A percentile compares a stretch with the other conserved stretches of the same genome.
Conservation (phyloP, 2,888 invertebrate species). For the Agriopis aurantiaria region DNA sequence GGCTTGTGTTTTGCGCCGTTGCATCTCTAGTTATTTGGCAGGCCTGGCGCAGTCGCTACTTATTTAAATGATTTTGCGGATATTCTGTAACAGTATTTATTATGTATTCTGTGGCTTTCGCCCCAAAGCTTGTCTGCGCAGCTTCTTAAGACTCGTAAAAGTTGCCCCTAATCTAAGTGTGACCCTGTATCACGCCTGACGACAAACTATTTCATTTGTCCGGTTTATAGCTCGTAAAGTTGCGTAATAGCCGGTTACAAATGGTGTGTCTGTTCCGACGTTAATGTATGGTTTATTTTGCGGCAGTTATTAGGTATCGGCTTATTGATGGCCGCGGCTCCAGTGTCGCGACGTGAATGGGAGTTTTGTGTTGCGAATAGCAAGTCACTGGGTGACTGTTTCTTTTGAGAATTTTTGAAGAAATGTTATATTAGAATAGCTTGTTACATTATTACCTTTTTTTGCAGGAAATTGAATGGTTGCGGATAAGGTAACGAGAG, state of each 20-base stretch:
- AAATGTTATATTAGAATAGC: neutral
- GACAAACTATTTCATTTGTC: constrained; percentile 71
- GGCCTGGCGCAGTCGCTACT: too few species aligned
- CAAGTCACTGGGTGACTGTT: constrained; percentile 6
- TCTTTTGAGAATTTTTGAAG: neutral
- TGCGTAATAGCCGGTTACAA: constrained; percentile 48
- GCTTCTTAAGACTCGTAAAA: neutral
- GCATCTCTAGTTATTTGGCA: too few species aligned
- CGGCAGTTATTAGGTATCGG: constrained; percentile 53
- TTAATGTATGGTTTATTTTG: constrained; percentile 62
- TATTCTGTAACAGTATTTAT: too few species aligned
- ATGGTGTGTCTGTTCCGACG: constrained; percentile 48
- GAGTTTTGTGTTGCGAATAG: constrained; percentile 7
- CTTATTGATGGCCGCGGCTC: constrained; percentile 42
- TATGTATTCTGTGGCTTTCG: too few species aligned
- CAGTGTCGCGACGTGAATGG: constrained; percentile 24
- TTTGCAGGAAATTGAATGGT: neutral
- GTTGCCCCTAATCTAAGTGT: constrained; percentile 24
- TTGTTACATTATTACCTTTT: neutral
- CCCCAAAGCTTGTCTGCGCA: too few species aligned
- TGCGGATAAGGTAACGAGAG: neutral
- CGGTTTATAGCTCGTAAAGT: constrained; percentile 65
- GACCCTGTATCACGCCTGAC: constrained; percentile 16
- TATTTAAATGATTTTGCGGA: too few species aligned
- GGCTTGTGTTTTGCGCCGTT: too few species aligned